phyloP scores from a whole-genome alignment of 35 echinoderm and acorn worm species.

The Lytechinus variegatus region DNA sequence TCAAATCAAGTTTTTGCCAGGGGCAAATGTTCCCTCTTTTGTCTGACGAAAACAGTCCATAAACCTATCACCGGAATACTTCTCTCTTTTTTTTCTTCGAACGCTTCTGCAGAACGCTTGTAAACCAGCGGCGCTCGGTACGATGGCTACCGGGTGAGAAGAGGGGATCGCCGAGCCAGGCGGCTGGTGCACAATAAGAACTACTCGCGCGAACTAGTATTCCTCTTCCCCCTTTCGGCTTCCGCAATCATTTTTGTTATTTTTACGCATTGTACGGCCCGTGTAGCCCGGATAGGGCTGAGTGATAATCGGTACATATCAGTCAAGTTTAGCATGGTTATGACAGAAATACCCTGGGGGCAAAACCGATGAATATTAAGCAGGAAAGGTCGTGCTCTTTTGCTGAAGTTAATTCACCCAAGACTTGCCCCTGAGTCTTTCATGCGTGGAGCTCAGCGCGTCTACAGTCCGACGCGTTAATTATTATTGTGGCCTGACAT shows the following conservation, averaged over 20 bases:
- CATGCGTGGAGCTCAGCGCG: neutral
- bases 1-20: neutral
- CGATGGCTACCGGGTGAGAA: conserved; percentile 31
- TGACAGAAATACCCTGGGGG: conserved; percentile 36
- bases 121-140: conserved; percentile 39
- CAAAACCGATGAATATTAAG: conserved; percentile 53
- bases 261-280: conserved; percentile 34
- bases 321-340: conserved; percentile 41
- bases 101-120: neutral
- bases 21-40: conserved; percentile 15
- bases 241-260: conserved; percentile 37
- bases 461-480: conserved; percentile 20
- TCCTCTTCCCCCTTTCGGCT: conserved; percentile 16
- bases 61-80: neutral
- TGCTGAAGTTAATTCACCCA: conserved; percentile 9
- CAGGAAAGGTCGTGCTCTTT: conserved; percentile 39
- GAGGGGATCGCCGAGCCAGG: neutral
- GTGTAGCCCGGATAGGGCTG: conserved; percentile 14
- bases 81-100: neutral
- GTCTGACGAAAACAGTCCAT: neutral
- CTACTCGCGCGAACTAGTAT: neutral
- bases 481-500: conserved; percentile 44
- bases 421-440: neutral
- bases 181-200: conserved; percentile 49
- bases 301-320: conserved; percentile 43